These are phyloP conservation scores for Anneissia japonica DNA, from an alignment of 35 echinoderm and acorn worm species.

Conservation along the genomic window DNA sequence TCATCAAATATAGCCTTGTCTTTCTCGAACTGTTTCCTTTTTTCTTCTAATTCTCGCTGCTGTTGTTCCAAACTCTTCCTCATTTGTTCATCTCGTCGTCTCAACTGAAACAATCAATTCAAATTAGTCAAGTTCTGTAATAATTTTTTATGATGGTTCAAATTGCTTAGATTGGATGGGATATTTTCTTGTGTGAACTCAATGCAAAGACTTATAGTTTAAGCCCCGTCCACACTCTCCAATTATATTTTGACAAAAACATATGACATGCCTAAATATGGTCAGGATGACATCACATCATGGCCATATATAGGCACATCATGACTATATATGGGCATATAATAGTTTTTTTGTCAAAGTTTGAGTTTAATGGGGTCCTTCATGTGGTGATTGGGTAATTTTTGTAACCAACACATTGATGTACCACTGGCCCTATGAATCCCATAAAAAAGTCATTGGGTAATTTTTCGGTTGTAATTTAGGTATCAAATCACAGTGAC, in stretches of 20 bases:
- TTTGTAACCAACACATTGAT: no score
- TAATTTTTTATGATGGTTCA: neutral
- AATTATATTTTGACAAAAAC: neutral
- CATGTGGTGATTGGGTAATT: no score
- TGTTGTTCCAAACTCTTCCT: slow-evolving; percentile 96
- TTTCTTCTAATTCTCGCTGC: slow-evolving; percentile 81
- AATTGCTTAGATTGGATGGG: neutral
- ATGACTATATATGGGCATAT: no score
- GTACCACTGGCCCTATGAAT: no score
- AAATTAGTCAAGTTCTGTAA: neutral
- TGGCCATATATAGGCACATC: no score
- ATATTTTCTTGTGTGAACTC: neutral
- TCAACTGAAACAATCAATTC: slow-evolving; percentile 29
- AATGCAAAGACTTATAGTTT: neutral
- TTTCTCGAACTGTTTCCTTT: slow-evolving; percentile 81
- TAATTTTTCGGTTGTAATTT: no score
- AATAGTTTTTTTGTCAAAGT: no score
- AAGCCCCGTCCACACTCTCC: neutral
- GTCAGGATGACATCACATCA: no score
- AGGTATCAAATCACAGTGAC: no score
- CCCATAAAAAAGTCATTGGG: no score
- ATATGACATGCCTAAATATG: neutral
- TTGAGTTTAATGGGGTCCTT: no score
- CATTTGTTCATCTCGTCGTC: slow-evolving; percentile 82
- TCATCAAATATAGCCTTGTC: slow-evolving; percentile 84